Evolutionary conservation across 2,113 vertebrate species (phyloP), one percentile per base, ranked within the genome.

Genomic region (Oreochromis spilurus): DNA sequence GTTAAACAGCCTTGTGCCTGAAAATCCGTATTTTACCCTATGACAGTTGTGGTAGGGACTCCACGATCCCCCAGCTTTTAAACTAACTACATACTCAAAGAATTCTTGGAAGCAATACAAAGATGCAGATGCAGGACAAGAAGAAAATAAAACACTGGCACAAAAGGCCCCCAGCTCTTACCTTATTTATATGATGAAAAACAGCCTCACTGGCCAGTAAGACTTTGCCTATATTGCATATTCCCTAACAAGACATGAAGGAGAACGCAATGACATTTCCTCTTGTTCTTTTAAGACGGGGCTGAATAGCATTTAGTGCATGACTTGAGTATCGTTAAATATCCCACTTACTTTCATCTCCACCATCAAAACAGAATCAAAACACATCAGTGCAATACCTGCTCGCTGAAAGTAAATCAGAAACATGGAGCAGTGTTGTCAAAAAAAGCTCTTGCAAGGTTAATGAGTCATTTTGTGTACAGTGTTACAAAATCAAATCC

Each of bases 321-420:
- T 58, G 12, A 3, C 36, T 13, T 31, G 9, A 26, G 2, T 17
- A 43, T 1, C 10, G 1, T 6, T 17, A 5, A 24, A 29, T 31
- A 65, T 26, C 1, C 29, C 13, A 79, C 55, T 14, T 90, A 91
- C 90, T 87, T 43, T 34, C 55, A 50, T 60, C 13, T 38, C 1
- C 3, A 1, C 17, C 9, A 4, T 11, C 5, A 81, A 9, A 57
- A 24, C 2, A 55, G 1, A 1, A 19, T 9, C 3, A 1, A 24
- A 1, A n/a, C 2, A n/a, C 14, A 70, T 84, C 67, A 21, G 2
- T 2, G 2, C 3, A 26, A 8, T 10, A n/a, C 2, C 21, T 19
- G 0, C 10, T 19, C 0, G 1, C 88, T 85, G 50, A 45, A 31
- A 58, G 6, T 11, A 14, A 65, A 43, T 52, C 5, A 50, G 19